phyloP scores from a whole-genome alignment of 1,140 invertebrate species.

The Apis dorsata region DNA sequence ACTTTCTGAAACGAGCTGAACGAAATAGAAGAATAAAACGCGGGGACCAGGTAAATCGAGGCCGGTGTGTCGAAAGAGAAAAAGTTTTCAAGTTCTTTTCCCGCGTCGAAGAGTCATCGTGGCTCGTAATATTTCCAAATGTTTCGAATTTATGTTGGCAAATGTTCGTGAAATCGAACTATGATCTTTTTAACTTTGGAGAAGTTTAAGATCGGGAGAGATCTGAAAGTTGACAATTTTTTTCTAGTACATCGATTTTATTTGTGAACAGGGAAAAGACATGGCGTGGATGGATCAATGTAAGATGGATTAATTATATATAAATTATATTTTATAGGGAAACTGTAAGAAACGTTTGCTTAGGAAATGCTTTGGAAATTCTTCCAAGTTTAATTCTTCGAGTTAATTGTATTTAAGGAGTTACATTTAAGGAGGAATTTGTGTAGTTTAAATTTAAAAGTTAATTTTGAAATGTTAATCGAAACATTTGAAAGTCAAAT shows the following conservation, averaged over 20 bases:
- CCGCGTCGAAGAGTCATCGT: not conserved
- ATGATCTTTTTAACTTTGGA: not conserved
- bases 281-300: too few species aligned
- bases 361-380: too few species aligned
- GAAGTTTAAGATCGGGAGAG: not conserved
- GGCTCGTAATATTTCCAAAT: slow-evolving; percentile 5
- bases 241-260: not conserved
- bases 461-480: too few species aligned
- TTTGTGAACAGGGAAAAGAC: too few species aligned
- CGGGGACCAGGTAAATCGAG: not conserved
- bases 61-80: not conserved
- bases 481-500: too few species aligned
- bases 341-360: too few species aligned
- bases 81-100: not conserved
- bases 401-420: too few species aligned
- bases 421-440: too few species aligned
- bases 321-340: too few species aligned
- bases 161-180: slow-evolving; percentile 19
- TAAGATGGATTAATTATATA: too few species aligned
- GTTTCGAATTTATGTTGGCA: slow-evolving; percentile 5
- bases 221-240: not conserved
- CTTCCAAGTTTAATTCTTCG: too few species aligned
- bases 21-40: slow-evolving; percentile 26
- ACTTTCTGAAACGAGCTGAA: slow-evolving; percentile 29
- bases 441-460: too few species aligned